Evolutionary conservation across 1,140 invertebrate species (phyloP), one percentile per base, ranked within the genome.

Genomic region (Trichonephila clavipes): DNA sequence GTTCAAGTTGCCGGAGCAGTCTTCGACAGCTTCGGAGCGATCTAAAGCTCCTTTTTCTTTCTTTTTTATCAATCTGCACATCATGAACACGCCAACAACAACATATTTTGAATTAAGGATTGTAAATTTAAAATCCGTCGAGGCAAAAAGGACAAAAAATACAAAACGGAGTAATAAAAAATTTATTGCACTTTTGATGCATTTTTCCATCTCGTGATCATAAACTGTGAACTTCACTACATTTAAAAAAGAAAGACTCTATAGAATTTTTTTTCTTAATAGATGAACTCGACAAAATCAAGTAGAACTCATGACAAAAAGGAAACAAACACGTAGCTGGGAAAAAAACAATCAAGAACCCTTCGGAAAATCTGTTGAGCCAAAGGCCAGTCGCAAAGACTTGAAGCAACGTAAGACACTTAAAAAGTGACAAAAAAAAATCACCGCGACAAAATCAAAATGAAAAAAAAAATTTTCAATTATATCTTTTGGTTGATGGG

Each of bases 401-500:
- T 40, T 19, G 28, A 77, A 16, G 28, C 72, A 77, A 5, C 5
- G 28, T 77, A 18, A 40, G 72, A 18, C 72, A 77, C 34, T 77
- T 77, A 77, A 77, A 77, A 77, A 19, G 16, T 40, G 72, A 6
- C 28, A 40, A 3, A 69, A 24, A 77, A 77, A 5, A 18, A 77
- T 19, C 34, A 4, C 28, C 0, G 72, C 72, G 66, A 28, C 66
- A 77, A 77, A 77, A 3, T 28, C 34, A 18, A 18, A 77, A 77
- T 28, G 72, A 40, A 77, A 77, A 77, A 72, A 77, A 77, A 77
- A 77, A 77, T 77, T n/a, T n/a, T 77, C 28, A 77, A 77, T 77
- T 77, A 77, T 77, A 34, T 77, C 16, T 16, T 77, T 34, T 77
- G 16, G 14, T 40, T 77, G 72, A 77, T 77, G 28, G 69, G 72